Evolutionary conservation across 2,888 invertebrate genomes (phyloP), one percentile per base, ranked within the genome.

Genomic region (Didymodactylos carnosus): DNA sequence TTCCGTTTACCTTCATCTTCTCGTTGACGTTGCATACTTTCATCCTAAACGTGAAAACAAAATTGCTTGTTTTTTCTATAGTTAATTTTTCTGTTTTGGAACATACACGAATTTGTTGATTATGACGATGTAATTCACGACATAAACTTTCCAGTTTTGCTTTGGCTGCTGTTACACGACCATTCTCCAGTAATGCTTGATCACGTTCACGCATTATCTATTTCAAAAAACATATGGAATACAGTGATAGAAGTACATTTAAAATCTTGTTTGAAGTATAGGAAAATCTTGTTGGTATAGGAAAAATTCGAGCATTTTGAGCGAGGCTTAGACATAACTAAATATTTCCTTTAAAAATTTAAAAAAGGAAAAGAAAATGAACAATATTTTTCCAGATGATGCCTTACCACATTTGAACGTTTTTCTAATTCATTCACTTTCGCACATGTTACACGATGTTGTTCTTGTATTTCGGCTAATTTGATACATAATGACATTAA

Each of bases 1-100:
- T 90, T 91, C 16, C 92, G 88, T 39, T 89, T 88, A 79, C 92
- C 91, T 80, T 93, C 93, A 80, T 92, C 92, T 80, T 92, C 91
- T 39, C 89, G 87, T 19, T 92, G 89, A 82, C 90, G 89, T 53
- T 88, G 86, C 51, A 91, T 84, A 79, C 90, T 91, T 82, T 91
- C 91, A 81, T 91, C 91, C 88, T 89, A 82, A 41, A 25, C 69
- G 29, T 39, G 39, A 43, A 46, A 73, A 14, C 14, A 14, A 27
- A 40, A 27, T 70, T 23, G 39, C 25, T 13, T 39, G n/a, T n/a
- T n/a, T n/a, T n/a, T n/a, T n/a, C n/a, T 27, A 27, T 72, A 27
- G 39, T 27, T 16, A 29, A 39, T 53, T 10, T 25, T 40, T 40
- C 19, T 11, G 19, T 19, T n/a, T n/a, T n/a, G 5, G 7, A 14